A percentile compares a stretch with the other conserved stretches of the same genome.
Evolutionary conservation across 37 sponge, comb jelly and placozoan genomes (phyloP).

Genomic region (Spongia lamella): DNA sequence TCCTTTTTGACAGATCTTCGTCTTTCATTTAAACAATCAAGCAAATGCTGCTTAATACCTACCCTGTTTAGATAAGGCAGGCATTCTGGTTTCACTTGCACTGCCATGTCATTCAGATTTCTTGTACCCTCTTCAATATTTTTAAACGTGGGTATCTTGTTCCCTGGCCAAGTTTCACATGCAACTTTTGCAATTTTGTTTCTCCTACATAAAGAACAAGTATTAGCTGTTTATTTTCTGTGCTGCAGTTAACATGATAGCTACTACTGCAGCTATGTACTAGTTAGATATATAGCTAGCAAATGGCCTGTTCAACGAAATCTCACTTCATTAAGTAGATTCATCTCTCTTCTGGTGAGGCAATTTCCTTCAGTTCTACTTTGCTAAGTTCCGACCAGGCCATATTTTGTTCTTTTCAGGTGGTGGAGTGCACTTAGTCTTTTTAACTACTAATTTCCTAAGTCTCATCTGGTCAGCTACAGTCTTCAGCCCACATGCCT

Average conservation of each 20-base stretch:
- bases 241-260: too few species aligned
- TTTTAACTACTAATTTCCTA: conserved; percentile 3
- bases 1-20: conserved; percentile 1
- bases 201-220: conserved; percentile 2
- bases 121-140: not conserved
- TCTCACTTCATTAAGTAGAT: conserved; percentile 21
- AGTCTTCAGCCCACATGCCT: conserved; percentile 12
- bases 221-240: too few species aligned
- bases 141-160: too few species aligned
- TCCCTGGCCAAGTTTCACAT: conserved; percentile 5
- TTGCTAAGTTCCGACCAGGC: not conserved
- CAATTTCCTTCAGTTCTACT: not conserved
- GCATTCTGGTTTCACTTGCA: conserved; percentile 8
- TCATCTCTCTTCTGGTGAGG: conserved; percentile 14
- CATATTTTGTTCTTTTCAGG: not conserved
- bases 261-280: too few species aligned
- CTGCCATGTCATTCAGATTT: not conserved
- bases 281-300: too few species aligned
- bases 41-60: conserved; percentile 10
- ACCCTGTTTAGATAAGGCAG: not conserved
- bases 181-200: conserved; percentile 5
- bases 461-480: conserved; percentile 6
- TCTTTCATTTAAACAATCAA: conserved; percentile 9
- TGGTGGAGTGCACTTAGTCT: not conserved
- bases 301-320: too few species aligned